These are phyloP conservation scores for Eurytoma californica DNA, from an alignment of 2,888 invertebrate species.

Conservation along the genomic window DNA sequence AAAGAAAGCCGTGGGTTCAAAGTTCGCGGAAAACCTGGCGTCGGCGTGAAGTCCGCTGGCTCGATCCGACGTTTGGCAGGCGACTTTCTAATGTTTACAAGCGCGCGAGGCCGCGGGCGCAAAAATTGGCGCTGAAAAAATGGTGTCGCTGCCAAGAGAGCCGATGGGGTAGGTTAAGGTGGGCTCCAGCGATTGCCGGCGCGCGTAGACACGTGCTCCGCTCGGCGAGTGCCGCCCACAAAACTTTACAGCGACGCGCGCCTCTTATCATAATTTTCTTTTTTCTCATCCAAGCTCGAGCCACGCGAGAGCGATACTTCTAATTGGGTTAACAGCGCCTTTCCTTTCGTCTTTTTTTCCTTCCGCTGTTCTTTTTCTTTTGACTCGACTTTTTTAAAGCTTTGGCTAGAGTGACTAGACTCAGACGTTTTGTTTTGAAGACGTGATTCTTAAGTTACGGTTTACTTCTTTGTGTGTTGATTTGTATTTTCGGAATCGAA, in stretches of 20 bases:
- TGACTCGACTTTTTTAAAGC: no score
- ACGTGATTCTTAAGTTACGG: no score
- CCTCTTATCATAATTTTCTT: no score
- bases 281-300: no score
- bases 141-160: conserved; percentile 68
- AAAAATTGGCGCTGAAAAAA: conserved; percentile 70
- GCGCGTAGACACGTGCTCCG: background rate
- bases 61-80: conserved; percentile 66
- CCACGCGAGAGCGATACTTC: no score
- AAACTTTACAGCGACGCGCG: background rate
- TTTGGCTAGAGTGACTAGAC: no score
- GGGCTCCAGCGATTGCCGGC: conserved; percentile 32
- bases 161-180: conserved; percentile 71
- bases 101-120: conserved; percentile 62
- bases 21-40: conserved; percentile 57
- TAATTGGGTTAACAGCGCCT: no score
- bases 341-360: no score
- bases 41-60: conserved; percentile 49
- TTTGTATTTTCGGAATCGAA: no score
- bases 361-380: no score
- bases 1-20: conserved; percentile 35
- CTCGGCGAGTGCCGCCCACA: background rate
- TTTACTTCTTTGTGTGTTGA: no score
- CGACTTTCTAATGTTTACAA: conserved; percentile 71
- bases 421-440: no score